Percentiles rank a stretch among this genome's conserved stretches.
Evolutionary conservation across 2,113 vertebrate species (phyloP).

Genomic region (Cinclus cinclus): DNA sequence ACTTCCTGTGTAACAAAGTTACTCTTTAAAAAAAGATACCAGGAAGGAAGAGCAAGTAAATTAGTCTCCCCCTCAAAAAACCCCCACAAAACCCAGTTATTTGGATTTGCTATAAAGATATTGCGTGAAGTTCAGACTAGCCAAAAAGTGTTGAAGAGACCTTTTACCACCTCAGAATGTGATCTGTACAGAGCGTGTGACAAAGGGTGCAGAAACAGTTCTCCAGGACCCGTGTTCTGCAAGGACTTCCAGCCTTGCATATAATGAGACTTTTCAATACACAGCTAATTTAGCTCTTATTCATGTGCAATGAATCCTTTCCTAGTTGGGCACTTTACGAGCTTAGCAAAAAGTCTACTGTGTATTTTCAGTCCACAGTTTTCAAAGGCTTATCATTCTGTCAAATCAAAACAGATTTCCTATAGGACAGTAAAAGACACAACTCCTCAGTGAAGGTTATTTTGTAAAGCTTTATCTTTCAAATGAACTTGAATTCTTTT

Average conservation of each 20-base stretch:
- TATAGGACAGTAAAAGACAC: neutral
- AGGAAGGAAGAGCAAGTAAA: neutral
- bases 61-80: neutral
- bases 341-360: neutral
- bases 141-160: neutral
- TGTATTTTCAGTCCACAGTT: neutral
- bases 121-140: neutral
- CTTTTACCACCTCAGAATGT: neutral
- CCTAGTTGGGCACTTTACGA: neutral
- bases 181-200: neutral
- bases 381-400: conserved; percentile 41
- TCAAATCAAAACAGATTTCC: conserved; percentile 11
- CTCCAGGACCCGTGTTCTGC: neutral
- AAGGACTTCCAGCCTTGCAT: neutral
- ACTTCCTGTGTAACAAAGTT: neutral
- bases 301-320: conserved; percentile 23
- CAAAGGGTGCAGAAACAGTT: neutral
- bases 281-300: conserved; percentile 37
- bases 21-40: neutral
- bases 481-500: neutral
- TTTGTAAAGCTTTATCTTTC: conserved; percentile 8
- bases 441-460: neutral
- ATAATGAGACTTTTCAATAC: neutral
- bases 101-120: neutral
- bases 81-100: rapidly evolving